These are phyloP conservation scores for Zosterops pallidus DNA, from an alignment of 2,113 vertebrate species.

Conservation along the genomic window DNA sequence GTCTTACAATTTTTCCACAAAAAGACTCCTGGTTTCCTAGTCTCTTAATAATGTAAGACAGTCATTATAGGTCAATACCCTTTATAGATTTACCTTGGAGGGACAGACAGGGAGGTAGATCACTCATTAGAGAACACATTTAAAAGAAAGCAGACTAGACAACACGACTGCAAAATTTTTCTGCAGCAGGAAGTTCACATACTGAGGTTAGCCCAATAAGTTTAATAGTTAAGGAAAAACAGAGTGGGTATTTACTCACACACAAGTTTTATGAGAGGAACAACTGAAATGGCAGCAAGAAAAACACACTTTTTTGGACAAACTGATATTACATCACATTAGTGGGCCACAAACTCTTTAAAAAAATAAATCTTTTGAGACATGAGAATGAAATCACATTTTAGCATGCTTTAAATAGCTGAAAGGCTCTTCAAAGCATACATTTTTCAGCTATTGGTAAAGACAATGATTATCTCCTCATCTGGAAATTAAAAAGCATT, in stretches of 20 bases:
- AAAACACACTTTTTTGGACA: slow-evolving; percentile 39
- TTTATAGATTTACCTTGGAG: neutral
- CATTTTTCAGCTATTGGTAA: slow-evolving; percentile 25
- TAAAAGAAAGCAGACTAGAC: slow-evolving; percentile 27
- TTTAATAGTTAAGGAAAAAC: slow-evolving; percentile 39
- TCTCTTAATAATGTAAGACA: neutral
- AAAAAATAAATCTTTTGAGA: slow-evolving; percentile 58
- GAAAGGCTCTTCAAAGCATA: neutral
- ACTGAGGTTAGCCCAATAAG: neutral
- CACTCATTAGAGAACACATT: neutral
- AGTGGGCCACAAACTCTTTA: slow-evolving; percentile 43
- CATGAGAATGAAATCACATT: slow-evolving; percentile 25
- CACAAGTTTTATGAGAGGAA: slow-evolving; percentile 31
- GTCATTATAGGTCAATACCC: neutral
- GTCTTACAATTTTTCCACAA: neutral
- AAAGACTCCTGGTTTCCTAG: neutral
- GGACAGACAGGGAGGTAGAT: slow-evolving; percentile 11
- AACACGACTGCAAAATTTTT: neutral
- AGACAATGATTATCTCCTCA: neutral
- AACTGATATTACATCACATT: slow-evolving; percentile 38
- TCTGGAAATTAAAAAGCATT: slow-evolving; percentile 42
- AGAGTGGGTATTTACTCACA: slow-evolving; percentile 28
- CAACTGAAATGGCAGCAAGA: slow-evolving; percentile 17
- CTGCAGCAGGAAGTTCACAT: neutral
- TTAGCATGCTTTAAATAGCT: slow-evolving; percentile 54